phyloP scores from a whole-genome alignment of 2,113 vertebrate genomes.

The Podilymbus podiceps region DNA sequence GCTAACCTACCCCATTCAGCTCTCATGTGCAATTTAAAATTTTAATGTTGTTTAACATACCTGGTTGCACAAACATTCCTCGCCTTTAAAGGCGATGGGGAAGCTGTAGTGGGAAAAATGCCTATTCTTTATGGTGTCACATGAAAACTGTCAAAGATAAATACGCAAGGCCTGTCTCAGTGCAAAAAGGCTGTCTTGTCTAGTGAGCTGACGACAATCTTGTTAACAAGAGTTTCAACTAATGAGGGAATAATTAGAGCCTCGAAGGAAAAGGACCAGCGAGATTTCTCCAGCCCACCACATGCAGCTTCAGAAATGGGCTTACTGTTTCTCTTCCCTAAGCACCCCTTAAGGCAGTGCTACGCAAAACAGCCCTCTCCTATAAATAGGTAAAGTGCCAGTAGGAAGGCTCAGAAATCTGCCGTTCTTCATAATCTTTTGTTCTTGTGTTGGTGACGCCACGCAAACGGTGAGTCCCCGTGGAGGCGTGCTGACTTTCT shows the following conservation, averaged over 20 bases:
- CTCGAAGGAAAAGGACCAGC: background rate
- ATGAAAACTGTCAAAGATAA: background rate
- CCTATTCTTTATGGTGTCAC: background rate
- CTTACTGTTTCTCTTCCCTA: background rate
- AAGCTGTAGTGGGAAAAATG: background rate
- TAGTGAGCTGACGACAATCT: too few species aligned
- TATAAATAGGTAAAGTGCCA: background rate
- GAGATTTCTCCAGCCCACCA: background rate
- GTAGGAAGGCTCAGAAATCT: background rate
- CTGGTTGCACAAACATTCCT: background rate
- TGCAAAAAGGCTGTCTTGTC: background rate
- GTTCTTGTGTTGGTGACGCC: accelerated
- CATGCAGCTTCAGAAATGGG: background rate
- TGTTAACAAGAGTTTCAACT: background rate
- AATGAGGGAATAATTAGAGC: background rate
- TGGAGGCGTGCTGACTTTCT: background rate
- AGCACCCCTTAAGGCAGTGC: background rate
- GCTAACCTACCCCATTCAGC: background rate
- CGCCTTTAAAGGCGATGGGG: background rate
- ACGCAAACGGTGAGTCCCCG: accelerated
- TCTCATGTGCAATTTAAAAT: background rate
- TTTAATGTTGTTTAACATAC: background rate
- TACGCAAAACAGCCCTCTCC: background rate
- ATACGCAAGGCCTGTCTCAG: background rate
- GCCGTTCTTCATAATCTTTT: background rate